Evolutionary conservation across 2,888 invertebrate genomes (phyloP).

Genomic region (Sarcophaga subvicina): DNA sequence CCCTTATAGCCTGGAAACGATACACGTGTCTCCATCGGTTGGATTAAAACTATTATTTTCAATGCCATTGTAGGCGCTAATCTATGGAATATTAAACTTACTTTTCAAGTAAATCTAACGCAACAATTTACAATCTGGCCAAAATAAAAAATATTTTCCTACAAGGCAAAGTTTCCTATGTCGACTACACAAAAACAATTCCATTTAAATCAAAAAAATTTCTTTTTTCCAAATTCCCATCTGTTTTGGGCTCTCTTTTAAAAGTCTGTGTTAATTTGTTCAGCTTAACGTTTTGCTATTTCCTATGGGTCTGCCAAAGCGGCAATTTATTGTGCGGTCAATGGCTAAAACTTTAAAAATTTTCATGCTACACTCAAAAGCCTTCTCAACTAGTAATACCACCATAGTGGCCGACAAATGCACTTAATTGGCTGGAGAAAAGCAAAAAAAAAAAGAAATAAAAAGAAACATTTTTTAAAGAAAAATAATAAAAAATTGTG

Average conservation of each 20-base stretch:
- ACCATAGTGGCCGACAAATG: constrained; percentile 39
- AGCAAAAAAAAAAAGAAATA: not conserved
- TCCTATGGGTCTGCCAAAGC: constrained; percentile 45
- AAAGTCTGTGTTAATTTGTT: constrained; percentile 17
- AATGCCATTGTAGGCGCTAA: too few species aligned
- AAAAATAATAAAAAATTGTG: constrained; percentile 20
- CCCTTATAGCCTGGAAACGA: too few species aligned
- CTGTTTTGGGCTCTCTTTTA: not conserved
- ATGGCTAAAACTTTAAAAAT: constrained; percentile 42
- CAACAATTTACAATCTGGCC: too few species aligned
- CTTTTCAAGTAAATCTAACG: too few species aligned
- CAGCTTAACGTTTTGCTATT: constrained; percentile 31
- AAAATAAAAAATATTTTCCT: too few species aligned
- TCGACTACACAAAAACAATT: not conserved
- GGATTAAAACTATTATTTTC: too few species aligned
- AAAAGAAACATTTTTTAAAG: not conserved
- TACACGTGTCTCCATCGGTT: too few species aligned
- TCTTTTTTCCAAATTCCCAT: not conserved
- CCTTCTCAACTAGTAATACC: not conserved
- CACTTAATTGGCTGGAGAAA: constrained; percentile 55
- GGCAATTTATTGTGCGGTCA: constrained; percentile 60
- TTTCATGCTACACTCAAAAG: not conserved
- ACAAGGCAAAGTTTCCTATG: too few species aligned
- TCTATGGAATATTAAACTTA: too few species aligned
- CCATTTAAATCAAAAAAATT: not conserved